A percentile compares a stretch with the other conserved stretches of the same genome.
Evolutionary conservation across 2,797 vertebrate genomes (phyloP).

Genomic region (Ceryle rudis): DNA sequence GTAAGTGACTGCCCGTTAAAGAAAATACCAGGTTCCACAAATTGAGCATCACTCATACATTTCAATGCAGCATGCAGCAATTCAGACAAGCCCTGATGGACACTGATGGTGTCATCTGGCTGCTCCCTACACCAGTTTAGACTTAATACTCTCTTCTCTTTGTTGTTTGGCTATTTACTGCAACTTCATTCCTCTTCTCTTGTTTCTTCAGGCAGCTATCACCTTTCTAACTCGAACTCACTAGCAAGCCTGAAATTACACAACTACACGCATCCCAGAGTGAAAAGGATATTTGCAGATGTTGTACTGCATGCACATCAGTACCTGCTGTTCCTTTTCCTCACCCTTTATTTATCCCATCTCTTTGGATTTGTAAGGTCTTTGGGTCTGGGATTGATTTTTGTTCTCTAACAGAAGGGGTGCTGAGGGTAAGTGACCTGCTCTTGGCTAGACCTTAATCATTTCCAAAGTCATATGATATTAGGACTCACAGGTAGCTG

Average conservation of each 20-base stretch:
- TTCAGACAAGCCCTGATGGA: neutral
- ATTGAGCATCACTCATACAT: neutral
- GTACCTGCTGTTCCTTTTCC: neutral
- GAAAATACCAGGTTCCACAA: neutral
- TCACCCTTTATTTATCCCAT: neutral
- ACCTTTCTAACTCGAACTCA: neutral
- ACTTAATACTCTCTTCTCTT: neutral
- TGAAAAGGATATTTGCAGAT: neutral
- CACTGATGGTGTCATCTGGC: neutral
- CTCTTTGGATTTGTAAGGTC: neutral
- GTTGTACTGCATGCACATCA: neutral
- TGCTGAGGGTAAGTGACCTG: neutral
- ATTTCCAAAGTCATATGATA: neutral
- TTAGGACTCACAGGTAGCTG: neutral
- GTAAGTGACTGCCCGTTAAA: neutral
- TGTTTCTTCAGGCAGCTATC: neutral
- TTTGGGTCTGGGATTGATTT: neutral
- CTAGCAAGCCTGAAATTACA: neutral
- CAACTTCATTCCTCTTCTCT: neutral
- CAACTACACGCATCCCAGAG: neutral
- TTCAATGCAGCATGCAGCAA: neutral
- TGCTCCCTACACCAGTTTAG: neutral
- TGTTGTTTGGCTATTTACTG: neutral
- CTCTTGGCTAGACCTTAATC: neutral
- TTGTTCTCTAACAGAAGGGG: neutral